Percentiles rank a stretch among this genome's conserved stretches.
Conservation (phyloP, 2,797 vertebrate species). For the Heterohyrax brucei region DNA sequence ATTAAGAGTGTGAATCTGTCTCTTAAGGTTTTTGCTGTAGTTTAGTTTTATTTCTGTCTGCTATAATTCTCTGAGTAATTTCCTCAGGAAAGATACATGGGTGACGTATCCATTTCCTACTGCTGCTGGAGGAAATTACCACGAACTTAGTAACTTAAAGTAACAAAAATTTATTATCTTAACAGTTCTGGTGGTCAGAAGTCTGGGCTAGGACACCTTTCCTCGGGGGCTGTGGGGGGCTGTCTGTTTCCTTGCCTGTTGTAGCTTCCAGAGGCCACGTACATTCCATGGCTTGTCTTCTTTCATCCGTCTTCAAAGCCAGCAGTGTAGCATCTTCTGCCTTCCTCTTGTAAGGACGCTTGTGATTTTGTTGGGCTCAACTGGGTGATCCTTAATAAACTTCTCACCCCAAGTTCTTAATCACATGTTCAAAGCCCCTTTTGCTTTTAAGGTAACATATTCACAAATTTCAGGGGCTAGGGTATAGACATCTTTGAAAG, state of each 20-base stretch:
- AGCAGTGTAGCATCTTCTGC: not conserved
- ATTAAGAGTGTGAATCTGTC: not conserved
- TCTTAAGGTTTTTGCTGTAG: constrained; percentile 47
- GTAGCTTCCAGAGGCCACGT: not conserved
- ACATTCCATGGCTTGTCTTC: not conserved
- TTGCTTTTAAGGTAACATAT: not conserved
- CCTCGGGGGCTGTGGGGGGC: not conserved
- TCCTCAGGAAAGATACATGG: constrained; percentile 22
- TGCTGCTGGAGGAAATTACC: not conserved
- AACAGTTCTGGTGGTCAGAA: not conserved
- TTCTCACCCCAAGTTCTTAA: not conserved
- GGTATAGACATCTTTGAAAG: not conserved
- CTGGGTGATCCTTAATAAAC: not conserved
- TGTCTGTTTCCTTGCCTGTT: not conserved
- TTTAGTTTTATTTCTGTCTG: constrained; percentile 23
- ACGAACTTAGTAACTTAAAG: not conserved
- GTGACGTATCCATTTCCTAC: constrained; percentile 12
- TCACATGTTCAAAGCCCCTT: not conserved
- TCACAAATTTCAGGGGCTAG: not conserved
- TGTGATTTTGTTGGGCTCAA: not conserved
- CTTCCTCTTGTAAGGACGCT: not conserved
- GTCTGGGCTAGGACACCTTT: not conserved
- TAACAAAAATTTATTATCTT: not conserved
- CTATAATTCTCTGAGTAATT: constrained; percentile 36
- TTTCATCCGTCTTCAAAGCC: not conserved